Conservation (phyloP, 2,797 vertebrate species). For the Sebastes vulpes region DNA sequence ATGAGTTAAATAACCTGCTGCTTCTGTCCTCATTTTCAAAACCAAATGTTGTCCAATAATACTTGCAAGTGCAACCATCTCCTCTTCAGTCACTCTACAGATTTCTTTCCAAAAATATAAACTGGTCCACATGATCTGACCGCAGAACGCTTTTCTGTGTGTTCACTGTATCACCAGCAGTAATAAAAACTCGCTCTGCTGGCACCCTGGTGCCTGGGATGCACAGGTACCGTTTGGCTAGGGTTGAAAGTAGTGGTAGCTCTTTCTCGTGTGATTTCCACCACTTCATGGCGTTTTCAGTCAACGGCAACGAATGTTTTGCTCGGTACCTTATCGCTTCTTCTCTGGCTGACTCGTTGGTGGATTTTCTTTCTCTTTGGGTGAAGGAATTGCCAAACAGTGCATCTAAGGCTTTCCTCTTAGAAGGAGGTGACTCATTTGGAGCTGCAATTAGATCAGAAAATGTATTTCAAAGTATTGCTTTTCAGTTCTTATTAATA, state of each 20-base stretch:
- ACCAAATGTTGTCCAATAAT: not conserved
- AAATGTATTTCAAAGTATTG: not conserved
- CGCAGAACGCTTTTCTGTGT: not conserved
- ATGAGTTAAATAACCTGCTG: no score
- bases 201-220: not conserved
- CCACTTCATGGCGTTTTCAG: not conserved
- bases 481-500: not conserved
- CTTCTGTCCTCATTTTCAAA: not conserved
- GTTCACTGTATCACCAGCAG: not conserved
- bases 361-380: not conserved
- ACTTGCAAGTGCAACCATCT: not conserved
- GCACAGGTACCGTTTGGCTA: not conserved
- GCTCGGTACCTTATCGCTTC: not conserved
- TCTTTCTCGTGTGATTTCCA: not conserved
- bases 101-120: not conserved
- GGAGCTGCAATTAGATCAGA: not conserved
- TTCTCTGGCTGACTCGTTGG: not conserved
- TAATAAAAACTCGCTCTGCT: not conserved
- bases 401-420: not conserved
- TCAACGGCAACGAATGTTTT: not conserved
- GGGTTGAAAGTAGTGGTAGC: not conserved
- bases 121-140: not conserved
- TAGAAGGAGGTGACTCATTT: not conserved
- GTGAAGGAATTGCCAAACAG: not conserved
- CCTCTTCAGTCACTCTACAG: not conserved